phyloP scores from a whole-genome alignment of 2,888 invertebrate genomes.

The Shargacucullia verbasci region DNA sequence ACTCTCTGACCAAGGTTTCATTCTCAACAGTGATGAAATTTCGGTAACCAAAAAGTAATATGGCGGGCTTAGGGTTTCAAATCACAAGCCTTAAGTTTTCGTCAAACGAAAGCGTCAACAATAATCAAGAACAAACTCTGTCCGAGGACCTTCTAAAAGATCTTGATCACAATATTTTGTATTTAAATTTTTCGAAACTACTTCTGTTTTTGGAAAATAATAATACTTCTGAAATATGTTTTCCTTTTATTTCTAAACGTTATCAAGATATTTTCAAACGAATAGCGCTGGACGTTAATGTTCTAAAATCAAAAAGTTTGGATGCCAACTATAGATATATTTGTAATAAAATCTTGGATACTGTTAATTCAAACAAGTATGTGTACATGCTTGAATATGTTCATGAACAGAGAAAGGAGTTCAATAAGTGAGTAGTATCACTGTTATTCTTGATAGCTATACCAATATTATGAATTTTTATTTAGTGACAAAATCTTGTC shows the following conservation, averaged over 20 bases:
- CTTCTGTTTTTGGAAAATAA: constrained; percentile 43
- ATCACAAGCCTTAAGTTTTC: no score
- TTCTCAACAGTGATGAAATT: no score
- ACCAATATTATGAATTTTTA: no score
- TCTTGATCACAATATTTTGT: constrained; percentile 12
- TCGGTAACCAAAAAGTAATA: no score
- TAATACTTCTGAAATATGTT: constrained; percentile 49
- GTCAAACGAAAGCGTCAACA: not conserved
- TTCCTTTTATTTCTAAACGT: constrained; percentile 43
- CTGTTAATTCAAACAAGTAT: constrained; percentile 45
- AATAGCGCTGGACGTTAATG: constrained; percentile 47
- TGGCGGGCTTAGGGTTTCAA: no score
- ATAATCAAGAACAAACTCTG: not conserved
- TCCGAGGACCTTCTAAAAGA: constrained; percentile 9
- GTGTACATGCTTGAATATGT: constrained; percentile 47
- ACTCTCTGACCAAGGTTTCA: no score
- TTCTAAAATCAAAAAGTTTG: constrained; percentile 43
- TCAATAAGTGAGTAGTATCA: constrained; percentile 14
- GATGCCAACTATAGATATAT: constrained; percentile 28
- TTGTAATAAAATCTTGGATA: constrained; percentile 48
- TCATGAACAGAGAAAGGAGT: constrained; percentile 15
- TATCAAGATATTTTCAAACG: constrained; percentile 56
- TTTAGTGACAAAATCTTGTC: no score
- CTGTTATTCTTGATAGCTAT: no score
- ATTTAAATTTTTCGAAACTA: constrained; percentile 9